These are phyloP conservation scores for Stomorhina lunata DNA, from an alignment of 2,888 invertebrate species.

Conservation along the genomic window DNA sequence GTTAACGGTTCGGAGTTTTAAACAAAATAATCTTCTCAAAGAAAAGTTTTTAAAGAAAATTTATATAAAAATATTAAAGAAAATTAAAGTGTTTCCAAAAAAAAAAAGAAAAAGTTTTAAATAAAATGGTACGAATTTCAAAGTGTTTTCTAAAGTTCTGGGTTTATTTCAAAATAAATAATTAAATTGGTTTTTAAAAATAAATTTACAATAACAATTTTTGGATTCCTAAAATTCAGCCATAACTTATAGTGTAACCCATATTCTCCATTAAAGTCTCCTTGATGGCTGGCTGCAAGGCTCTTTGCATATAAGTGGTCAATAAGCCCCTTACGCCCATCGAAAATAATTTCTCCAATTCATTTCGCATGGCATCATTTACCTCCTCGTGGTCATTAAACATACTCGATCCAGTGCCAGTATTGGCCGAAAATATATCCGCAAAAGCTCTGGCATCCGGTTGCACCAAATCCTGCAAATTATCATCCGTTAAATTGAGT, in stretches of 20 bases:
- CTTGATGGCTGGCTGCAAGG: conserved; percentile 90
- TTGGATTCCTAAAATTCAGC: conserved; percentile 79
- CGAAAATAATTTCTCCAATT: conserved; percentile 92
- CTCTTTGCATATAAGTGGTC: conserved; percentile 91
- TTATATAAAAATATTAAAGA: background rate
- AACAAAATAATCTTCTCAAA: background rate
- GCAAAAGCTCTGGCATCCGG: conserved; percentile 78
- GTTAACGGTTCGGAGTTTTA: conserved; percentile 31
- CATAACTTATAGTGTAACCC: conserved; percentile 93
- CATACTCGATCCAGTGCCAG: conserved; percentile 40
- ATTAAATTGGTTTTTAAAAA: conserved; percentile 20
- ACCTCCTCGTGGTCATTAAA: conserved; percentile 80
- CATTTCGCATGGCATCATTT: conserved; percentile 85
- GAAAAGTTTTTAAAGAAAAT: background rate
- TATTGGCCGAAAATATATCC: conserved; percentile 71
- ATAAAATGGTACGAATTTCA: conserved; percentile 27
- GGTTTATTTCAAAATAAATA: conserved; percentile 42
- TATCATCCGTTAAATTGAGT: conserved; percentile 73
- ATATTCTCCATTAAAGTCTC: conserved; percentile 92
- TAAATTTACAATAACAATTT: conserved; percentile 32
- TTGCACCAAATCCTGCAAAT: conserved; percentile 74
- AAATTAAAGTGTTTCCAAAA: background rate
- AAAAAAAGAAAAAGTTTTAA: background rate
- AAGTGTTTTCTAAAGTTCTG: background rate
- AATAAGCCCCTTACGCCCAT: conserved; percentile 90